These are phyloP conservation scores for Anoplolepis gracilipes DNA, from an alignment of 1,140 invertebrate species.

Conservation along the genomic window DNA sequence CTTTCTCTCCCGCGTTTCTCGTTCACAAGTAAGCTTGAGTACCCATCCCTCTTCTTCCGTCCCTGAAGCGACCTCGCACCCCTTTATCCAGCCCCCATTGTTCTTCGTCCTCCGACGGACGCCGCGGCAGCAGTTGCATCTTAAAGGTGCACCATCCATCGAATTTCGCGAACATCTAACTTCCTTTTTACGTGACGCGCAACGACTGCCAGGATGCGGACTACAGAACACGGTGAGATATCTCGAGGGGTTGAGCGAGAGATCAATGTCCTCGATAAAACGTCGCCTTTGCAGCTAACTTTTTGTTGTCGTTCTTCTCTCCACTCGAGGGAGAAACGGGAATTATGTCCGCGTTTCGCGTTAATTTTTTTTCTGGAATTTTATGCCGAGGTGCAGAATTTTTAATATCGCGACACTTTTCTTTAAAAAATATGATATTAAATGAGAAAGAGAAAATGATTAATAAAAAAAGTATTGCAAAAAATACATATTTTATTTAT, in stretches of 20 bases:
- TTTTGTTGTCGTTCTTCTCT: background rate
- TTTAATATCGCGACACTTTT: too few species aligned
- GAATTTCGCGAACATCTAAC: conserved; percentile 32
- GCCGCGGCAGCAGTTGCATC: conserved; percentile 61
- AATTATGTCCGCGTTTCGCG: conserved; percentile 22
- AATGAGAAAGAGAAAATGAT: too few species aligned
- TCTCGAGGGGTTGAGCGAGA: conserved; percentile 39
- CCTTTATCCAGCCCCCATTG: conserved; percentile 71
- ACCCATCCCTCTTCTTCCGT: conserved; percentile 64
- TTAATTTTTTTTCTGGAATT: conserved; percentile 39
- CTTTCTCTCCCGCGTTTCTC: conserved; percentile 60
- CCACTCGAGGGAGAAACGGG: background rate
- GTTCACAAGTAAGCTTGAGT: conserved; percentile 62
- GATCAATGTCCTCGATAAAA: conserved; percentile 72
- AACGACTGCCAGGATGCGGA: conserved; percentile 38
- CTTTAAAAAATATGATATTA: too few species aligned
- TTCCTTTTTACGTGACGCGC: conserved; percentile 64
- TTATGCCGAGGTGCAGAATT: background rate
- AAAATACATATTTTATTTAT: background rate
- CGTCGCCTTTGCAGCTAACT: conserved; percentile 55
- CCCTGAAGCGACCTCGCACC: conserved; percentile 56
- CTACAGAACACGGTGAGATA: conserved; percentile 31
- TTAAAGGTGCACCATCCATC: conserved; percentile 73
- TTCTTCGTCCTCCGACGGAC: conserved; percentile 69
- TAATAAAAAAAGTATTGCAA: background rate